phyloP scores from a whole-genome alignment of 1,140 invertebrate species.

The Listronotus bonariensis region DNA sequence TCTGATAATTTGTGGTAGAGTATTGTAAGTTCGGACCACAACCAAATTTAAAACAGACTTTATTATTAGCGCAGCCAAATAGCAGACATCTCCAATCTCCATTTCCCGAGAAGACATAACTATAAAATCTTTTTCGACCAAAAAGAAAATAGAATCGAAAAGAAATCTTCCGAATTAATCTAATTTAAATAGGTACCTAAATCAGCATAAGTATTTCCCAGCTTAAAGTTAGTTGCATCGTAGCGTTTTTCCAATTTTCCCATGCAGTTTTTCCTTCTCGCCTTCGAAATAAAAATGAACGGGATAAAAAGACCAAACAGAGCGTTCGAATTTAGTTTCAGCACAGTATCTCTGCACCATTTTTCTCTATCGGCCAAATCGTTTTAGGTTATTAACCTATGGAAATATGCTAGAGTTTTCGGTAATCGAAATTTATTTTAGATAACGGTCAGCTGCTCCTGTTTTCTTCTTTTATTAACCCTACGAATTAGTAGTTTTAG shows the following conservation, averaged over 20 bases:
- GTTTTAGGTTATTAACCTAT: background rate
- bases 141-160: slow-evolving; percentile 1
- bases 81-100: too few species aligned
- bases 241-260: slow-evolving; percentile 8
- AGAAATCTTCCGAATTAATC: slow-evolving; percentile 5
- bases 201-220: slow-evolving; percentile 4
- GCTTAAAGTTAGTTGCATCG: background rate
- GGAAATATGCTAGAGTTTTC: slow-evolving; percentile 2
- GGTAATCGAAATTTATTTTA: background rate
- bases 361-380: background rate
- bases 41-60: too few species aligned
- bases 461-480: too few species aligned
- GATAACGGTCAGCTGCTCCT: background rate
- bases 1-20: too few species aligned
- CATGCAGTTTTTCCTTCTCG: background rate
- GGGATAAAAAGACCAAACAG: background rate
- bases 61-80: too few species aligned
- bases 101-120: too few species aligned
- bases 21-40: too few species aligned
- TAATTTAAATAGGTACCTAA: slow-evolving; percentile 14
- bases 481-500: too few species aligned
- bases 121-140: background rate
- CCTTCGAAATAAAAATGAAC: background rate
- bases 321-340: background rate
- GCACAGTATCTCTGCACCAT: background rate